A percentile compares a stretch with the other conserved stretches of the same genome.
These are phyloP conservation scores for Vulpes ferrilata DNA, from an alignment of 2,113 vertebrate species.

Conservation along the genomic window DNA sequence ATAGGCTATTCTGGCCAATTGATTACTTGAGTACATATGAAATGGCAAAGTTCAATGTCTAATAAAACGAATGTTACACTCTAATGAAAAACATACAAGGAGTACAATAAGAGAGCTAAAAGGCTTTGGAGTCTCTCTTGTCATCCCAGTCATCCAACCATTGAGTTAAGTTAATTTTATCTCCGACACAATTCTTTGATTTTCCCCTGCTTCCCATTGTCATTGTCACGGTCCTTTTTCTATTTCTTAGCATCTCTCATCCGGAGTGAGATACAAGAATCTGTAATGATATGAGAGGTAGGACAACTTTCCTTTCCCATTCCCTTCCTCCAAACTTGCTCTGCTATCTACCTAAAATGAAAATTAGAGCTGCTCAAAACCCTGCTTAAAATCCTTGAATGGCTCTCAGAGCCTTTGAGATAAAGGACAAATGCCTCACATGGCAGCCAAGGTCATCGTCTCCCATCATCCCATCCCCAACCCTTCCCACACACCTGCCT, in stretches of 20 bases:
- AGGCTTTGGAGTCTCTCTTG: neutral
- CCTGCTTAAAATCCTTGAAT: neutral
- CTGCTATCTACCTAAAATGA: neutral
- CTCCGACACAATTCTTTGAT: neutral
- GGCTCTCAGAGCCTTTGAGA: neutral
- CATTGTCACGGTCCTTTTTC: neutral
- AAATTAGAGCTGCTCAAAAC: neutral
- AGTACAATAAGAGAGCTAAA: neutral
- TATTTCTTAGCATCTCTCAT: neutral
- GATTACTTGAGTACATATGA: neutral
- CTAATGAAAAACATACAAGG: neutral
- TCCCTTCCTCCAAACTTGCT: neutral
- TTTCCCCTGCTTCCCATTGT: neutral
- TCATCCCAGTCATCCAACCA: neutral
- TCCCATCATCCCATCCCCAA: neutral
- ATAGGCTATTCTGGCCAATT: neutral
- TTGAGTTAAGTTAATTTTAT: neutral
- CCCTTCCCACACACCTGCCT: neutral
- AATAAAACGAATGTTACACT: neutral
- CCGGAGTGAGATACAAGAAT: neutral
- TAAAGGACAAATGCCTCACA: neutral
- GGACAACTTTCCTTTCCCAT: neutral
- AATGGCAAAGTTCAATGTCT: neutral
- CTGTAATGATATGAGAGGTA: neutral
- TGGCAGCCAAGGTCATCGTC: neutral